Evolutionary conservation across 2,888 invertebrate species (phyloP).

Genomic region (Hipparchia sbordonii): DNA sequence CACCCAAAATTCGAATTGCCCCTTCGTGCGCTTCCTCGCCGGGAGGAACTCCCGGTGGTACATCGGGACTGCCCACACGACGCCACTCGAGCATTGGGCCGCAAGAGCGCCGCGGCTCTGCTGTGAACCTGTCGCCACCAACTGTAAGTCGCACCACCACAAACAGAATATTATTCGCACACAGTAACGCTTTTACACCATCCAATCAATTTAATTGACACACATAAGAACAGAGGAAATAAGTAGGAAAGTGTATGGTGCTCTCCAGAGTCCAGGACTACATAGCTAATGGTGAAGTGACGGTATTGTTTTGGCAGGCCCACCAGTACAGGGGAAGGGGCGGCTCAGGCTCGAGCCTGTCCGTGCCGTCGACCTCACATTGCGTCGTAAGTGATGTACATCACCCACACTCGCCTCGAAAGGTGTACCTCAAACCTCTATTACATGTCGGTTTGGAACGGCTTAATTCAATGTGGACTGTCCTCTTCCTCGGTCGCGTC

Average conservation of each 20-base stretch:
- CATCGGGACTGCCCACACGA: slow-evolving; percentile 90
- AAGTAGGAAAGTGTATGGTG: slow-evolving; percentile 8
- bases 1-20: slow-evolving; percentile 93
- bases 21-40: slow-evolving; percentile 94
- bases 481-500: slow-evolving; percentile 66
- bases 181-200: slow-evolving; percentile 17
- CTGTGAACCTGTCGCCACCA: slow-evolving; percentile 93
- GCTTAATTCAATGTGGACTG: slow-evolving; percentile 72
- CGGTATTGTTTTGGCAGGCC: slow-evolving; percentile 79
- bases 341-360: slow-evolving; percentile 91
- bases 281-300: slow-evolving; percentile 57
- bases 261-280: slow-evolving; percentile 35
- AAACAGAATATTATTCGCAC: slow-evolving; percentile 11
- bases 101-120: slow-evolving; percentile 92
- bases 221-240: slow-evolving; percentile 6
- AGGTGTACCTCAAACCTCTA: slow-evolving; percentile 62
- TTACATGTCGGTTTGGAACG: slow-evolving; percentile 68
- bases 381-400: slow-evolving; percentile 85
- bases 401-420: slow-evolving; percentile 61
- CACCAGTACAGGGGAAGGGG: slow-evolving; percentile 86
- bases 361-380: slow-evolving; percentile 90
- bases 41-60: slow-evolving; percentile 87
- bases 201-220: slow-evolving; percentile 8
- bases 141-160: slow-evolving; percentile 85
- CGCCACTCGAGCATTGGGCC: slow-evolving; percentile 96